Evolutionary conservation across 2,797 vertebrate genomes (phyloP).

Genomic region (Acanthurus lineatus): DNA sequence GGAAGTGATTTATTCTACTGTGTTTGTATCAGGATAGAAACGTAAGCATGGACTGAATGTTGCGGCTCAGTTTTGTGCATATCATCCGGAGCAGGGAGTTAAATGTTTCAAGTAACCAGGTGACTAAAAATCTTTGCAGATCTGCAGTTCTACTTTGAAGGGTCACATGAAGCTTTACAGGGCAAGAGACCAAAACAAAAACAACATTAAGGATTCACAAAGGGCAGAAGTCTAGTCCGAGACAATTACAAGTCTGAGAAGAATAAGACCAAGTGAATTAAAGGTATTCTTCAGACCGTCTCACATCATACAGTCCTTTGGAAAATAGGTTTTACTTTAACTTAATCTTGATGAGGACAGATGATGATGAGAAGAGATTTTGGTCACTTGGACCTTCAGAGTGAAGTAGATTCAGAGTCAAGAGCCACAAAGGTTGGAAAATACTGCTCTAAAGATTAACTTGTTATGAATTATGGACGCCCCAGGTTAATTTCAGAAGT

Average conservation of each 20-base stretch:
- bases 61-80: background rate
- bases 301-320: no score
- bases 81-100: background rate
- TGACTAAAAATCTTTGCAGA: background rate
- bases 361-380: no score
- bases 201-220: no score
- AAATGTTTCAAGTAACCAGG: background rate
- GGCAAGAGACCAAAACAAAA: no score
- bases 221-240: background rate
- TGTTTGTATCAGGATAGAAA: background rate
- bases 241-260: background rate
- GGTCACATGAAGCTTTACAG: no score
- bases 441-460: constrained; percentile 14
- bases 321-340: no score
- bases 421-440: background rate
- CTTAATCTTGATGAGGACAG: no score
- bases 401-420: no score
- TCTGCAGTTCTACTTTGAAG: background rate
- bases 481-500: constrained; percentile 5
- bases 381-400: no score
- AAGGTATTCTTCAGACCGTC: no score
- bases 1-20: constrained; percentile 7
- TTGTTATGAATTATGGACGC: background rate
- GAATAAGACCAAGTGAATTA: background rate
- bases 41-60: constrained; percentile 9